Evolutionary conservation across 2,113 vertebrate genomes (phyloP).

Genomic region (Triplophysa tibetana): DNA sequence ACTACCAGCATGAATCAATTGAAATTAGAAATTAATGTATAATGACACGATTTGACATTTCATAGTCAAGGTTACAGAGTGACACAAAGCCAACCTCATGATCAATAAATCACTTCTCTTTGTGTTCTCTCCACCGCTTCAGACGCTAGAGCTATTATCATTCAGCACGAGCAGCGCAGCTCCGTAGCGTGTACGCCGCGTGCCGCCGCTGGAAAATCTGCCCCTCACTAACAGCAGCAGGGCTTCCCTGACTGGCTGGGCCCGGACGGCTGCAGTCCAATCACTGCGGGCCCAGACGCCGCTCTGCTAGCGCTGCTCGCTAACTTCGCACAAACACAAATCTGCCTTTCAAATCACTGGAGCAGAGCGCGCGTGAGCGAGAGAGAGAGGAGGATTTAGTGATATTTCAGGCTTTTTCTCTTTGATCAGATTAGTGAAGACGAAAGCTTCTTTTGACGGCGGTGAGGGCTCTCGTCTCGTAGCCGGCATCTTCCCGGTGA

Average conservation of each 20-base stretch:
- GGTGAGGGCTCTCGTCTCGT: background rate
- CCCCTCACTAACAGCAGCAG: constrained; percentile 67
- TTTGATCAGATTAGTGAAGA: constrained; percentile 47
- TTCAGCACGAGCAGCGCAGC: background rate
- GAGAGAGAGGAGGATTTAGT: background rate
- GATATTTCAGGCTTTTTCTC: background rate
- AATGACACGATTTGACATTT: too few species aligned
- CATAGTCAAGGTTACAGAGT: background rate
- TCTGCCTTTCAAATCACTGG: constrained; percentile 61
- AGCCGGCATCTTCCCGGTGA: background rate
- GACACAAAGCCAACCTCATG: background rate
- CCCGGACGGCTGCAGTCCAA: constrained; percentile 62
- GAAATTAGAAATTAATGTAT: too few species aligned
- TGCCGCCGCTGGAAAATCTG: constrained; percentile 60
- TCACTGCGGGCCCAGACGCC: constrained; percentile 52
- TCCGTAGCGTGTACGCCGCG: constrained; percentile 1
- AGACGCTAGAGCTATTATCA: constrained; percentile 36
- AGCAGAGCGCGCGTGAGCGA: constrained; percentile 24
- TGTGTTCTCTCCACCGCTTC: constrained; percentile 12
- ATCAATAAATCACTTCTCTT: constrained; percentile 37
- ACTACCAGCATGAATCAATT: too few species aligned
- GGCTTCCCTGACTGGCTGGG: constrained; percentile 68
- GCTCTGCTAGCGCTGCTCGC: constrained; percentile 13
- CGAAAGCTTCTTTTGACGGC: constrained; percentile 40
- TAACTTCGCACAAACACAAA: constrained; percentile 27